phyloP scores from a whole-genome alignment of 2,113 vertebrate genomes.

The Eretmochelys imbricata region DNA sequence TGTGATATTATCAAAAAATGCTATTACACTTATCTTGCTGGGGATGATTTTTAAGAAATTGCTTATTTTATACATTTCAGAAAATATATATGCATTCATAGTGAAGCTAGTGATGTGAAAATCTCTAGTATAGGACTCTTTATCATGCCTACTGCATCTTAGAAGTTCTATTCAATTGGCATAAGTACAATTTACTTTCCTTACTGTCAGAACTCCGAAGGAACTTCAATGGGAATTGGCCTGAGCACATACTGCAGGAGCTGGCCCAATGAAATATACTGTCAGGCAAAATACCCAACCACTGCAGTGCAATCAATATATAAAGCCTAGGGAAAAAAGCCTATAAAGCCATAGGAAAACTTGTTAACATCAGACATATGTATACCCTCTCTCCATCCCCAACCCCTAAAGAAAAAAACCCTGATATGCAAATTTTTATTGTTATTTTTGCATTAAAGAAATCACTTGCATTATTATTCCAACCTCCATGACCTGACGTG shows the following conservation, averaged over 20 bases:
- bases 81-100: neutral
- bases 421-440: neutral
- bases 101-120: neutral
- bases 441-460: slow-evolving; percentile 29
- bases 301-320: neutral
- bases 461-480: slow-evolving; percentile 19
- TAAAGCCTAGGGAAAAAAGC: no score
- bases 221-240: neutral
- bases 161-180: neutral
- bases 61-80: neutral
- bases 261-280: neutral
- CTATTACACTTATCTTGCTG: neutral
- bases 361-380: neutral
- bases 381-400: neutral
- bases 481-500: neutral
- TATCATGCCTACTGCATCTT: neutral
- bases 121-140: neutral
- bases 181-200: neutral
- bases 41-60: neutral
- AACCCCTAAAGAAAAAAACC: neutral
- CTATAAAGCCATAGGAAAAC: neutral
- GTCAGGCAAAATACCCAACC: neutral
- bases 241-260: neutral
- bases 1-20: neutral
- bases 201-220: neutral